Base-by-base conservation (phyloP, 2,797 vertebrate genomes). In the Acanthurus lineatus region DNA sequence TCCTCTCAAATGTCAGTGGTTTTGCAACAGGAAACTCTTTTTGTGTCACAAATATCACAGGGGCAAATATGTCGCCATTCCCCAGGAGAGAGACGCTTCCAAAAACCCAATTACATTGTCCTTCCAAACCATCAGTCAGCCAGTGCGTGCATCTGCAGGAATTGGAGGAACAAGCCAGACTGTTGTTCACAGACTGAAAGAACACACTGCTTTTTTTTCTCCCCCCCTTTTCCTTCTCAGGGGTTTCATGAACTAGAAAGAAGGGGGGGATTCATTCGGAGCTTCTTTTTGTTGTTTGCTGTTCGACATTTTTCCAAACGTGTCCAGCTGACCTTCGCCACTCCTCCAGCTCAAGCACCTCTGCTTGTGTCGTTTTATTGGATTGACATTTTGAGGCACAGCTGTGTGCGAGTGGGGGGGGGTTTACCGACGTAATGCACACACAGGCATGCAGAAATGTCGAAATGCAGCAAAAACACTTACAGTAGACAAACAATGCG, bases 121-220 rank as follows among this genome's bases (percentile, higher is more conserved):
- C 90, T 86, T 88, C 87, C 67, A 80, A 89, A 85, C 75, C 88
- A 91, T 86, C 91, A 90, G 85, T 92, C 91, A 90, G 86, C 64
- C 72, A 57, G 60, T 54, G 87, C 76, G 63, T 84, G 87, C 74
- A 73, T 89, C 85, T 82, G 83, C 79, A 84, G 57, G 14, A 78
- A 86, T 66, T 52, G 54, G 38, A 48, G 64, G 63, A 85, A 86
- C 88, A 90, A 87, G 77, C 69, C 73, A 16, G 20, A 19, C 76
- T 81, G 76, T 88, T 89, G 91, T 92, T 88, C 88, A 76, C 62
- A 76, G 66, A 84, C 80, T 60, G 68, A 84, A 73, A 83, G 71
- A 84, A 83, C 77, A 80, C 32, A 28, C 54, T 48, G 49, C 60
- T 44, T 78, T 73, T 77, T n/a, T 28, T 15, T 10, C 4, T 45